Conservation (phyloP, 2,113 vertebrate species). For the Azemiops feae region DNA sequence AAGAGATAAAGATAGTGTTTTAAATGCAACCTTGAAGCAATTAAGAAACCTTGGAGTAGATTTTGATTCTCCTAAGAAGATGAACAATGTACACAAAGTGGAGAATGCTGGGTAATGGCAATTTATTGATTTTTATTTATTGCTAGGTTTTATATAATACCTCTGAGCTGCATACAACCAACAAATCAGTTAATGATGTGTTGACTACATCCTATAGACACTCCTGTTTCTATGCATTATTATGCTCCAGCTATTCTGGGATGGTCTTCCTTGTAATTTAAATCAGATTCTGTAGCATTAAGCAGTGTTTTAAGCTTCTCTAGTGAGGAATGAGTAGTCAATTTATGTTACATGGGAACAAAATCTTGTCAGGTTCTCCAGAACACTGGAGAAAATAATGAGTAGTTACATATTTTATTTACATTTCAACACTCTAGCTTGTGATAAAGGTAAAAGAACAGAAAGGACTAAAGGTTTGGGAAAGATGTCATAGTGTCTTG, state of each 20-base stretch:
- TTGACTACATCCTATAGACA: background rate
- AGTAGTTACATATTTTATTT: background rate
- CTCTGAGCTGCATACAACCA: background rate
- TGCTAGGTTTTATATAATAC: background rate
- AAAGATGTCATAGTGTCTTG: background rate
- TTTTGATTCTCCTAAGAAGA: conserved; percentile 67
- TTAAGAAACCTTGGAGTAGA: conserved; percentile 85
- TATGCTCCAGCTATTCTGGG: background rate
- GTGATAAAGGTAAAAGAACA: background rate
- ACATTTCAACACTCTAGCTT: background rate
- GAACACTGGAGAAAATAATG: background rate
- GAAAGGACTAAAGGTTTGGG: background rate
- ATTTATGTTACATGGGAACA: background rate
- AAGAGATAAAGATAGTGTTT: conserved; percentile 73
- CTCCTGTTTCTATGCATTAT: background rate
- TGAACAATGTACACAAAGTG: conserved; percentile 67
- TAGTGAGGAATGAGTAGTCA: rapidly evolving
- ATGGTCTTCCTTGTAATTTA: background rate
- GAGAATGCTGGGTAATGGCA: conserved; percentile 85
- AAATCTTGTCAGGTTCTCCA: background rate
- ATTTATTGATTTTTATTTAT: background rate
- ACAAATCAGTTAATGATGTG: background rate
- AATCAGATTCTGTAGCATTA: background rate
- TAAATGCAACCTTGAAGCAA: conserved; percentile 83
- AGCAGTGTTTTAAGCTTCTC: background rate